These are phyloP conservation scores for Dallia pectoralis DNA, from an alignment of 2,797 vertebrate species.

Conservation along the genomic window DNA sequence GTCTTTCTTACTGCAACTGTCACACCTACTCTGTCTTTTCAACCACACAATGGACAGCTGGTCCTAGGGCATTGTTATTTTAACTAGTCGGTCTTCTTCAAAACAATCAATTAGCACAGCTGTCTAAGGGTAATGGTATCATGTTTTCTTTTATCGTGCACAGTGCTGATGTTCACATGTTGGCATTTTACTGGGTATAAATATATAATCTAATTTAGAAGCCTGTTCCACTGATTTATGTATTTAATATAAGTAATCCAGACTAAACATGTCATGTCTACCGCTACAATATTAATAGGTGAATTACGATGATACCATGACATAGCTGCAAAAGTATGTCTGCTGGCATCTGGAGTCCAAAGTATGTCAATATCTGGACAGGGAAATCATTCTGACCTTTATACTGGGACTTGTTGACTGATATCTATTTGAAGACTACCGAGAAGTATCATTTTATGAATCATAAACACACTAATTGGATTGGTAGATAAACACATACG, in stretches of 20 bases:
- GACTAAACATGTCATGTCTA: neutral
- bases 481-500: no score
- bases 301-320: neutral
- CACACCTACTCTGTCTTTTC: conserved; percentile 23
- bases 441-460: no score
- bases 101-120: neutral
- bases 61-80: neutral
- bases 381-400: neutral
- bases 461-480: no score
- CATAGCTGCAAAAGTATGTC: neutral
- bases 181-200: neutral
- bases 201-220: neutral
- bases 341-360: neutral
- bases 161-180: neutral
- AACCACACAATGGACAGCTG: conserved; percentile 27
- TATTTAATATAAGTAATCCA: neutral
- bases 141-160: neutral
- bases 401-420: neutral
- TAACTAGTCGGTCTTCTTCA: neutral
- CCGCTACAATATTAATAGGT: neutral
- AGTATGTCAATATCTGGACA: neutral
- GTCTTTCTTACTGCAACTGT: conserved; percentile 37
- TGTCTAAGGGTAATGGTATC: neutral
- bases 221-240: neutral
- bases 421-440: no score